phyloP scores from a whole-genome alignment of 2,888 invertebrate species.

The Pyrochroa serraticornis region DNA sequence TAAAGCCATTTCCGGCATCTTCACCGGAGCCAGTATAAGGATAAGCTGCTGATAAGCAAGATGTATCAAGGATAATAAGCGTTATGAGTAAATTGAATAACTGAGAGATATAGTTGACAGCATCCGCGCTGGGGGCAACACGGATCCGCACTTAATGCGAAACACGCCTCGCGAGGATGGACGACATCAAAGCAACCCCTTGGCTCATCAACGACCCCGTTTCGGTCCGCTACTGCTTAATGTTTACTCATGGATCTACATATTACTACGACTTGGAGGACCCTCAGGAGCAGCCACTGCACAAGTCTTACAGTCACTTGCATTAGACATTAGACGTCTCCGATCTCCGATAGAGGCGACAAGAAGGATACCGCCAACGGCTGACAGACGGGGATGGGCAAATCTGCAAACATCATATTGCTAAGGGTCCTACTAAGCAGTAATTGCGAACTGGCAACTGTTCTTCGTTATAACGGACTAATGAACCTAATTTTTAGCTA shows the following conservation, averaged over 20 bases:
- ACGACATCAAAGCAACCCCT: conserved; percentile 40
- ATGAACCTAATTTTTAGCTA: no score
- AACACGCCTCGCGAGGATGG: conserved; percentile 38
- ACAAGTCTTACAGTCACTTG: no score
- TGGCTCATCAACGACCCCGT: conserved; percentile 30
- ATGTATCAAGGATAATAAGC: conserved; percentile 38
- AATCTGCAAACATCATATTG: no score
- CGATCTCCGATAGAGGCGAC: no score
- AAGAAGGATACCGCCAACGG: no score
- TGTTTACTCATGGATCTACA: conserved; percentile 33
- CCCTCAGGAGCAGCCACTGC: conserved; percentile 3
- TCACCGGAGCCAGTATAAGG: conserved; percentile 13
- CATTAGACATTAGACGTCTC: no score
- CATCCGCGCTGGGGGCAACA: conserved; percentile 42
- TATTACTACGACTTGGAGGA: conserved; percentile 6
- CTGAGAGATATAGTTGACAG: conserved; percentile 38
- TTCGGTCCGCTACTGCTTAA: conserved; percentile 21
- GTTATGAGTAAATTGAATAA: conserved; percentile 44
- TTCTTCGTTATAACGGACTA: no score
- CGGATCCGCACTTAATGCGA: conserved; percentile 42
- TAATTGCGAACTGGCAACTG: no score
- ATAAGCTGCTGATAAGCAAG: conserved; percentile 36
- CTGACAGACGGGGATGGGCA: no score
- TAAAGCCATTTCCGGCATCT: conserved; percentile 10
- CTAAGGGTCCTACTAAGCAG: no score